A percentile compares a stretch with the other conserved stretches of the same genome.
Evolutionary conservation across 2,888 invertebrate species (phyloP).

Genomic region (Nomada hirtipes): DNA sequence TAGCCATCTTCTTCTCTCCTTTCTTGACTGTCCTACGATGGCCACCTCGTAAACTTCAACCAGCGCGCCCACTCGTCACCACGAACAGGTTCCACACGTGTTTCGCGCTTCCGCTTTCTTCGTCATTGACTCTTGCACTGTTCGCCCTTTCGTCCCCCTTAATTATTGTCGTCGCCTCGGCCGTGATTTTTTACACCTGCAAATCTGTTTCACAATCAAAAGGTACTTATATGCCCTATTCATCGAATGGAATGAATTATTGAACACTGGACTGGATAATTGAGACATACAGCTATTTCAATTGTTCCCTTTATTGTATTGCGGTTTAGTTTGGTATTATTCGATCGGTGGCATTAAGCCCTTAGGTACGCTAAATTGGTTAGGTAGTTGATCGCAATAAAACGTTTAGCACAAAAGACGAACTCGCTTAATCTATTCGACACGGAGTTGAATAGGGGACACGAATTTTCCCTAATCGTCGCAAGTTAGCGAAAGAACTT

Average conservation of each 20-base stretch:
- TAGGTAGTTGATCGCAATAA: no score
- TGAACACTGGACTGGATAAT: no score
- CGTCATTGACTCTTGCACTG: not conserved
- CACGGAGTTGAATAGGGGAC: no score
- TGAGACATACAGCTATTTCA: no score
- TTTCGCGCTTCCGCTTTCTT: constrained; percentile 24
- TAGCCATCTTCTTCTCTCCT: constrained; percentile 59
- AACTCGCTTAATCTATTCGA: no score
- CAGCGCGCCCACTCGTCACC: constrained; percentile 64
- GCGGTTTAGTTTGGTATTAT: no score
- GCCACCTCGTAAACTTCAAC: constrained; percentile 63
- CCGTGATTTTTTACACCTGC: not conserved
- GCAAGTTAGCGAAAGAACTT: not conserved
- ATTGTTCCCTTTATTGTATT: no score
- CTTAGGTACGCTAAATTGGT: no score
- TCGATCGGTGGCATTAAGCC: no score
- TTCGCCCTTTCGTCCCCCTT: constrained; percentile 4
- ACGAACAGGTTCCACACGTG: constrained; percentile 61
- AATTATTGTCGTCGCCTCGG: constrained; percentile 22
- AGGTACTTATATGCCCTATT: not conserved
- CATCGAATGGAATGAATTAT: no score
- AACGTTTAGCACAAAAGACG: no score
- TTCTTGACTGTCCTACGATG: constrained; percentile 56
- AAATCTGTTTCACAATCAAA: not conserved
- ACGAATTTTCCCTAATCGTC: not conserved